Evolutionary conservation across 2,113 vertebrate genomes (phyloP).

Genomic region (Seriola rivoliana): DNA sequence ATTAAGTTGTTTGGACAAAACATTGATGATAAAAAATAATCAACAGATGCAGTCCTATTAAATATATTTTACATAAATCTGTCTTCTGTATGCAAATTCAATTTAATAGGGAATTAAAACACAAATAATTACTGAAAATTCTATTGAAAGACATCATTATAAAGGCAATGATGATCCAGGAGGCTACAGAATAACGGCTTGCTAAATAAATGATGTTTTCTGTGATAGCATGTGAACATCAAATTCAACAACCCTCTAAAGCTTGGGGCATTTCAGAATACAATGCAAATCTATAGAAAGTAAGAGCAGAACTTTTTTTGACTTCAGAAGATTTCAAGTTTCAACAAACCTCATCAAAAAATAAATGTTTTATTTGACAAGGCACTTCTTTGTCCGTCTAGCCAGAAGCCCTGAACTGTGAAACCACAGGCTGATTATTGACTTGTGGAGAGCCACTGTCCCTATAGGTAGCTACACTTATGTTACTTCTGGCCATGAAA

Average conservation of each 20-base stretch:
- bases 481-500: conserved; percentile 15
- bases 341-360: conserved; percentile 8
- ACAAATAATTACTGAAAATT: neutral
- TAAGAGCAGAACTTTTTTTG: neutral
- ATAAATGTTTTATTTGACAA: neutral
- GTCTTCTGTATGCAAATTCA: neutral
- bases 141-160: neutral
- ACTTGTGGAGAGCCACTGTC: conserved; percentile 11
- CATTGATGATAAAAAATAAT: too few relatives aligned
- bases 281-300: neutral
- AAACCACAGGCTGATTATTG: conserved; percentile 15
- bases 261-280: neutral
- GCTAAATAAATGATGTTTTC: neutral
- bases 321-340: neutral
- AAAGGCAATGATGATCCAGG: neutral
- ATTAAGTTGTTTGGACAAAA: too few relatives aligned
- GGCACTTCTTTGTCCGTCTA: neutral
- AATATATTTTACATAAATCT: neutral
- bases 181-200: neutral
- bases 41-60: too few relatives aligned
- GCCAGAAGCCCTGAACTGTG: conserved; percentile 5
- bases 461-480: conserved; percentile 13
- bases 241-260: neutral
- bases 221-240: neutral
- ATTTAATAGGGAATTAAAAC: neutral